Conservation (phyloP, 92 coral and sea anemone species). For the Actinernus sp. region DNA sequence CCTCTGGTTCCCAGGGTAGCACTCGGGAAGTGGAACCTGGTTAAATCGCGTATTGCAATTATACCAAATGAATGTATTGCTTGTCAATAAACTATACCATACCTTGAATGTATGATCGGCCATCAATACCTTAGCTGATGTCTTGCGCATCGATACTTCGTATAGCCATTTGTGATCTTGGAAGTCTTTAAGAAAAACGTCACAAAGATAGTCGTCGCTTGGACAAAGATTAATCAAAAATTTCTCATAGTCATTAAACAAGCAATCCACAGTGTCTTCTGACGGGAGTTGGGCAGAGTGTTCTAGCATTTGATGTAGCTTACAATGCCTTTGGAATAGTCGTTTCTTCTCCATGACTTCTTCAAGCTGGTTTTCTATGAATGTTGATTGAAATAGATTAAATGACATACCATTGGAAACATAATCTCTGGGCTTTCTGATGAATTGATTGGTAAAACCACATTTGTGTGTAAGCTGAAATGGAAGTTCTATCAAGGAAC, state of each 20-base stretch:
- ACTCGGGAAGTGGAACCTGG: no score
- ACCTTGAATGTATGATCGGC: slow-evolving; percentile 75
- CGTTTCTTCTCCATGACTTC: slow-evolving; percentile 6
- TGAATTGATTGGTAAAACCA: slow-evolving; percentile 23
- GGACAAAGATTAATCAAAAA: slow-evolving; percentile 30
- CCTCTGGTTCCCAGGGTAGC: no score
- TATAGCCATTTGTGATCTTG: slow-evolving; percentile 14
- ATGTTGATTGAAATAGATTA: slow-evolving; percentile 26
- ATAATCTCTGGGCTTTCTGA: slow-evolving; percentile 11
- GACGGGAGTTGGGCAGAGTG: background rate
- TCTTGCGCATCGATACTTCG: slow-evolving; percentile 42
- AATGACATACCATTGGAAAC: slow-evolving; percentile 35
- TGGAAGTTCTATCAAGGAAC: slow-evolving; percentile 19
- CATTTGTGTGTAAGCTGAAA: slow-evolving; percentile 44
- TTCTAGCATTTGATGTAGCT: background rate
- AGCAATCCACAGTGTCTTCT: background rate
- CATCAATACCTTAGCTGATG: slow-evolving; percentile 52
- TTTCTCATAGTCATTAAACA: background rate
- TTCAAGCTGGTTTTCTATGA: slow-evolving; percentile 30
- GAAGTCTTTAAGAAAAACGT: slow-evolving; percentile 42
- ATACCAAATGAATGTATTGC: background rate
- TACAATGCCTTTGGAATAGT: slow-evolving; percentile 14
- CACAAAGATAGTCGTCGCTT: slow-evolving; percentile 56
- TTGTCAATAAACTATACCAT: no score
- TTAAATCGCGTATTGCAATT: no score